Conservation (phyloP, 2,888 invertebrate species). For the Chrysina gloriosa region DNA sequence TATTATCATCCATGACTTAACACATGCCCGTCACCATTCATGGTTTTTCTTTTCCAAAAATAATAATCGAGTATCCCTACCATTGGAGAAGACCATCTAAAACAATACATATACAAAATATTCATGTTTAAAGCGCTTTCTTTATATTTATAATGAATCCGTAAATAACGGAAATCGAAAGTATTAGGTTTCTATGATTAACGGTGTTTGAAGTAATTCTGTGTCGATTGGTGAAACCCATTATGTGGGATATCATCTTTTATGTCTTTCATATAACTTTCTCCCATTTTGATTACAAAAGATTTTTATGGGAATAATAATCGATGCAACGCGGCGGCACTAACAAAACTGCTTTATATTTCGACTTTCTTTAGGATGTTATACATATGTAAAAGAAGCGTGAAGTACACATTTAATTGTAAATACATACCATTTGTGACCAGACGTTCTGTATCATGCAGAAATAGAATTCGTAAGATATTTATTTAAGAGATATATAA, state of each 20-base stretch:
- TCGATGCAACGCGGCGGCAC: neutral
- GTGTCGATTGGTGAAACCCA: constrained; percentile 18
- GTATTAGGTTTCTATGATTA: neutral
- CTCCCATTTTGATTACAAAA: constrained; percentile 36
- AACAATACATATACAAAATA: too few species aligned
- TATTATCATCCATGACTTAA: too few species aligned
- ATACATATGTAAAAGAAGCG: too few species aligned
- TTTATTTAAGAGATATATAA: too few species aligned
- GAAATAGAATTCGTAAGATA: too few species aligned
- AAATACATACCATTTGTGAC: too few species aligned
- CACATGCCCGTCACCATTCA: too few species aligned
- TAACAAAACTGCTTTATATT: neutral
- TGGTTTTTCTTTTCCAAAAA: too few species aligned
- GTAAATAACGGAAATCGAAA: constrained; percentile 33
- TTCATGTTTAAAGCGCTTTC: neutral
- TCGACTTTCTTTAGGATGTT: neutral
- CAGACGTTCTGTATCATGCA: too few species aligned
- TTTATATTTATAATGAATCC: neutral
- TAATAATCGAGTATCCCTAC: too few species aligned
- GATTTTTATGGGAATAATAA: constrained; percentile 21
- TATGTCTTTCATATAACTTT: constrained; percentile 32
- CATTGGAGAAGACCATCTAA: too few species aligned
- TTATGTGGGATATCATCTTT: constrained; percentile 34
- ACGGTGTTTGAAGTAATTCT: constrained; percentile 11
- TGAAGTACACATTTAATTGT: too few species aligned